A percentile compares a stretch with the other conserved stretches of the same genome.
Conservation (phyloP, 2,797 vertebrate genomes). For the Saxicola maurus region DNA sequence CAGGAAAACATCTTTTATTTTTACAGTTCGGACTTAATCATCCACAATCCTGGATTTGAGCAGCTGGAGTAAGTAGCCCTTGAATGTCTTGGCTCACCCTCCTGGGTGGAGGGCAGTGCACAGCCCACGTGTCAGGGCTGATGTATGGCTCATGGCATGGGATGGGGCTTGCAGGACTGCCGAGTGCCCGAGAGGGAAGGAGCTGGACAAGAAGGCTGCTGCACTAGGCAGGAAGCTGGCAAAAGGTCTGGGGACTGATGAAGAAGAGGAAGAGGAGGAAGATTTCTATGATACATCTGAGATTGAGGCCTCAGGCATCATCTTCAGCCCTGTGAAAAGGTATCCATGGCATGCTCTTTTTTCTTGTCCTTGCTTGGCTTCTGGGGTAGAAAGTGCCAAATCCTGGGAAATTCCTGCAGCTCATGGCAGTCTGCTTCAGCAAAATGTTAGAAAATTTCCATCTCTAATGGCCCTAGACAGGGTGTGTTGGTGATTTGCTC, state of each 20-base stretch:
- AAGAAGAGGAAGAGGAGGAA: conserved; percentile 70
- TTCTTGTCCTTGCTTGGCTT: not conserved
- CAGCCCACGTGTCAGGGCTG: not conserved
- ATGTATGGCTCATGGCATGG: fast-evolving
- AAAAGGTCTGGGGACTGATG: conserved; percentile 70
- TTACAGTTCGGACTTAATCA: conserved; percentile 77
- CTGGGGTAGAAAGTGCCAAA: not conserved
- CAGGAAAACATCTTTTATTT: not conserved
- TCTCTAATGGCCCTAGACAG: not conserved
- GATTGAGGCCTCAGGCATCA: conserved; percentile 74
- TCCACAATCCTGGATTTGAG: conserved; percentile 79
- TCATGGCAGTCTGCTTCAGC: not conserved
- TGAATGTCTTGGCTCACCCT: not conserved
- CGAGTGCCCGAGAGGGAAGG: not conserved
- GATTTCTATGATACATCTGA: conserved; percentile 81
- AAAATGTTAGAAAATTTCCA: not conserved
- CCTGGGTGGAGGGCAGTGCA: not conserved
- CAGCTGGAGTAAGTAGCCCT: conserved; percentile 74
- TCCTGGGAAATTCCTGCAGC: not conserved
- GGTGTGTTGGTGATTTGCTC: not conserved
- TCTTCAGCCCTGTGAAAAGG: conserved; percentile 88
- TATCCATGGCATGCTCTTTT: not conserved
- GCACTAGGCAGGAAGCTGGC: conserved; percentile 79
- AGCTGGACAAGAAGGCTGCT: conserved; percentile 75
- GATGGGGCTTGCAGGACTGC: not conserved